These are phyloP conservation scores for Bruchidius siliquastri DNA, from an alignment of 2,888 invertebrate genomes.

Conservation along the genomic window DNA sequence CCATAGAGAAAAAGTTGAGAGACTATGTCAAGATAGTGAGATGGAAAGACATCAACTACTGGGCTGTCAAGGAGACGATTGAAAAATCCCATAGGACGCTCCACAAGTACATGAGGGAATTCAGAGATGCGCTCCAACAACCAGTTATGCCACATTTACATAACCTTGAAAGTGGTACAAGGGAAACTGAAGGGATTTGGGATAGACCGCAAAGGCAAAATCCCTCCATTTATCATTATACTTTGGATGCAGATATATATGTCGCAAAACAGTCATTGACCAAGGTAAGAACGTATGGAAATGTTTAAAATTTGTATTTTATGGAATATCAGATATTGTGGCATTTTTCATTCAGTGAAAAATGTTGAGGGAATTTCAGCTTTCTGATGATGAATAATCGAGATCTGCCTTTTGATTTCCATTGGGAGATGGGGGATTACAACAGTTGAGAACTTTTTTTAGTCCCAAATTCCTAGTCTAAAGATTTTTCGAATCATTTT, in stretches of 20 bases:
- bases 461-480: too few relatives aligned
- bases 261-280: conserved; percentile 30
- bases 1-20: conserved; percentile 87
- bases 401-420: too few relatives aligned
- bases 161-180: conserved; percentile 40
- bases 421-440: too few relatives aligned
- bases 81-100: conserved; percentile 83
- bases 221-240: conserved; percentile 50
- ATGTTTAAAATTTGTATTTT: neutral
- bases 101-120: conserved; percentile 82
- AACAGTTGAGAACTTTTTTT: too few relatives aligned
- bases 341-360: too few relatives aligned
- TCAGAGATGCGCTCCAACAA: conserved; percentile 60
- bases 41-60: conserved; percentile 93
- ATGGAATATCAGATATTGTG: neutral
- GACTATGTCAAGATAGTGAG: conserved; percentile 93
- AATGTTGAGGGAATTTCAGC: too few relatives aligned
- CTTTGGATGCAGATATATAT: conserved; percentile 40
- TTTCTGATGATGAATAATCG: too few relatives aligned
- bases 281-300: conserved; percentile 24
- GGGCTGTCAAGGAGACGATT: conserved; percentile 85
- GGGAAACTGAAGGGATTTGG: conserved; percentile 57
- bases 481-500: too few relatives aligned
- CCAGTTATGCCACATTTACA: conserved; percentile 49
- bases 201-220: conserved; percentile 55